Conservation (phyloP, 1,140 invertebrate species). For the Periplaneta americana region DNA sequence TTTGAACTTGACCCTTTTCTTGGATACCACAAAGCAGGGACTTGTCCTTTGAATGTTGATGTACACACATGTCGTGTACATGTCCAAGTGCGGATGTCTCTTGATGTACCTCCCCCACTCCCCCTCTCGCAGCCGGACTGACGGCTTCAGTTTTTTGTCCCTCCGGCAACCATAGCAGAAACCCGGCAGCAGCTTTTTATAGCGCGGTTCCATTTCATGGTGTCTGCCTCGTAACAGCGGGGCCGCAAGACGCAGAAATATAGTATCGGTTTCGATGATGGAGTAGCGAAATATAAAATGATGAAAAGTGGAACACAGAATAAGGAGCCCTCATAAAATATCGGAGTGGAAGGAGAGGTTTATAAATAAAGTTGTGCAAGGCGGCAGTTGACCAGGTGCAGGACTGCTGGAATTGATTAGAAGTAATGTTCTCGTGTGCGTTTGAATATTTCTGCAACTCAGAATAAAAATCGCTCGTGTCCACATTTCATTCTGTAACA, state of each 20-base stretch:
- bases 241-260: background rate
- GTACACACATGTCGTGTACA: background rate
- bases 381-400: background rate
- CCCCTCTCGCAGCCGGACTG: background rate
- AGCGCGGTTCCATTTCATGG: background rate
- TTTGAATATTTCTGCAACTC: background rate
- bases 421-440: background rate
- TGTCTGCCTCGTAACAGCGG: no score
- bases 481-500: no score
- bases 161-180: background rate
- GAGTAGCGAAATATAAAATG: background rate
- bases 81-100: background rate
- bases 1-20: background rate
- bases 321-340: background rate
- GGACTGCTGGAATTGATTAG: background rate
- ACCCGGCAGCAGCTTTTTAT: background rate
- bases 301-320: background rate
- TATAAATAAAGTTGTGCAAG: background rate
- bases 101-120: background rate
- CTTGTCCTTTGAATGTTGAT: background rate
- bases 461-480: no score
- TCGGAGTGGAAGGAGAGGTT: background rate
- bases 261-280: background rate
- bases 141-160: background rate
- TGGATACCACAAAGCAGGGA: background rate